phyloP scores from a whole-genome alignment of 2,888 invertebrate species.

The Yponomeuta malinellus region DNA sequence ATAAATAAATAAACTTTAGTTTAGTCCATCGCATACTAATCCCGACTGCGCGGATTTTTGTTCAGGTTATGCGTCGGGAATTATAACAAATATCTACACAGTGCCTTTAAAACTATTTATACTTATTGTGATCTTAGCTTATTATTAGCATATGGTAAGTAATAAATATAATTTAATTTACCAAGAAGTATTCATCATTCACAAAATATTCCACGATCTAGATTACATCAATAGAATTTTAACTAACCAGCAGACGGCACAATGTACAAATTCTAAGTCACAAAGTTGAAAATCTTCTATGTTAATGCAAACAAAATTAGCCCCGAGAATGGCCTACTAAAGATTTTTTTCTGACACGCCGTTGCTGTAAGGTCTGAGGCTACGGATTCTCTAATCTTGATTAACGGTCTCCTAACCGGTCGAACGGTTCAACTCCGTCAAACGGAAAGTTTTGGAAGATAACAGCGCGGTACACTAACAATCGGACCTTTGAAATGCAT shows the following conservation, averaged over 20 bases:
- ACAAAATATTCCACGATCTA: neutral
- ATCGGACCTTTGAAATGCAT: no score
- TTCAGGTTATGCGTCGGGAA: neutral
- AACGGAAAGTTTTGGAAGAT: no score
- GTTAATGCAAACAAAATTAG: slow-evolving; percentile 51
- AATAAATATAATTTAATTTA: slow-evolving; percentile 25
- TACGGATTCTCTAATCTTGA: neutral
- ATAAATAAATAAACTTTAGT: no score
- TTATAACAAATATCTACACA: slow-evolving; percentile 20
- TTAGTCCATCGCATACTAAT: no score
- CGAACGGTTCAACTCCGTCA: neutral
- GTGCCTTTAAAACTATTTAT: slow-evolving; percentile 54
- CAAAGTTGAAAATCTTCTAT: slow-evolving; percentile 43
- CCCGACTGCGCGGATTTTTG: no score
- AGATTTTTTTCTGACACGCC: slow-evolving; percentile 35
- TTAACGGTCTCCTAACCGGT: neutral
- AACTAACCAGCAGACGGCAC: neutral
- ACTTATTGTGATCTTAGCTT: slow-evolving; percentile 57
- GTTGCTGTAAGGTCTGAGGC: neutral
- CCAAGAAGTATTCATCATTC: slow-evolving; percentile 8
- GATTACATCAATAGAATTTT: neutral
- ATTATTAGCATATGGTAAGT: slow-evolving; percentile 34
- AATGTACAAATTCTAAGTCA: slow-evolving; percentile 15
- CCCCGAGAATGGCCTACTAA: slow-evolving; percentile 56
- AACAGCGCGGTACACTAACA: no score